Base-by-base conservation (phyloP, 1,140 invertebrate genomes). In the Dreissena polymorpha region DNA sequence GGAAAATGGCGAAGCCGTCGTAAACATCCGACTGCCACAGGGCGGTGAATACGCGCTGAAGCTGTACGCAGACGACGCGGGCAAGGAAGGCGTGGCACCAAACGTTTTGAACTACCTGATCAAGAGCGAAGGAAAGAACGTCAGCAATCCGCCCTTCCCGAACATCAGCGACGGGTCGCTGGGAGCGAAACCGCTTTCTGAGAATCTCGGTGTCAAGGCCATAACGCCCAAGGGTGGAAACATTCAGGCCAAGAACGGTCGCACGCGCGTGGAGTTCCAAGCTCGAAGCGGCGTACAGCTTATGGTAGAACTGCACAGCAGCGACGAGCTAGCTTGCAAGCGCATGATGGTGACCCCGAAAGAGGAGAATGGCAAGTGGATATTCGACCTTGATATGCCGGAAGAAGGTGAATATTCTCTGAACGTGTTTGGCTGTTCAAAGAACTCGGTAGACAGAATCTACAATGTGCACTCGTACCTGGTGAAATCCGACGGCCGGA, bases 91-190 rank as follows among this genome's bases (percentile, higher is more conserved):
- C 1, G 89, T 89, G 12, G 88, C 90, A 13, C 85, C 87, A 16
- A 92, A 92, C 55, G 90, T 91, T 1, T 86, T 90, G 25, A 92
- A 92, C 80, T 92, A 92, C 72, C 78, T 92, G 13, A 88, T 92
- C 49, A 86, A 88, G 70, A 89, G 86, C 53, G 77, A 85, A 14
- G 86, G 85, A 0, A 80, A 86, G 8, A 79, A 87, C 3, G 65
- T 86, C 8, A 73, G 76, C 13, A 87, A 88, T 51, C 25, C 83
- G 29, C 88, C 90, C 0, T 92, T 91, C 87, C 91, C 91, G 7
- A 89, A 91, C 72, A 67, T 91, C 14, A 87, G 86, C 18, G 85
- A 87, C 68, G 91, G 91, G 5, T 82, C 78, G 6, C 68, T 91
- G 16, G 91, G 91, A 0, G 86, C 75, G 63, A 87, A 88, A 18